Percentiles rank a stretch among this genome's conserved stretches.
Evolutionary conservation across 1,140 invertebrate species (phyloP).

Genomic region (Drosophila guanche): DNA sequence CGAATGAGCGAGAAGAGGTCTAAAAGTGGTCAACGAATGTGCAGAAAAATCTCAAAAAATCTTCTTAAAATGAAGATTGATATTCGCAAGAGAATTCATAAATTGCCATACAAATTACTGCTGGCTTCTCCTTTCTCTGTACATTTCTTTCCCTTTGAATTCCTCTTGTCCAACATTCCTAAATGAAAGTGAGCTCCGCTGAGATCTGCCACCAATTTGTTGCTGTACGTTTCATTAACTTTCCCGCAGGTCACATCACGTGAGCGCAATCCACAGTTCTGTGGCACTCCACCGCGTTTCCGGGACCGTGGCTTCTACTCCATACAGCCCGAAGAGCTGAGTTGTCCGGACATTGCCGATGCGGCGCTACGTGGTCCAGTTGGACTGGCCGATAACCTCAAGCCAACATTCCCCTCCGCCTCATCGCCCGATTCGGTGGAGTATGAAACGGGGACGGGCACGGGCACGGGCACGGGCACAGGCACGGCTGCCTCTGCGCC

Average conservation of each 20-base stretch:
- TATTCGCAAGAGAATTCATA: too few species aligned
- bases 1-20: too few species aligned
- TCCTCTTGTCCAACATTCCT: not conserved
- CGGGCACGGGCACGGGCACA: constrained; percentile 48
- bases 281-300: constrained; percentile 91
- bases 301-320: constrained; percentile 93
- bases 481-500: constrained; percentile 75
- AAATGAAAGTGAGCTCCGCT: constrained; percentile 19
- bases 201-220: constrained; percentile 18
- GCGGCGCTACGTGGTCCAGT: constrained; percentile 83
- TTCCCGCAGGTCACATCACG: constrained; percentile 87
- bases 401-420: constrained; percentile 69
- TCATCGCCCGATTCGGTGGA: constrained; percentile 76
- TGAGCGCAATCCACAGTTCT: constrained; percentile 96
- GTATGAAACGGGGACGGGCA: constrained; percentile 50
- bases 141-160: too few species aligned
- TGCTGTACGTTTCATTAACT: constrained; percentile 17
- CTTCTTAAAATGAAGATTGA: too few species aligned
- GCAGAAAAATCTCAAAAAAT: too few species aligned
- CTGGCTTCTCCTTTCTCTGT: too few species aligned
- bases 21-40: too few species aligned
- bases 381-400: constrained; percentile 84
- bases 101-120: too few species aligned
- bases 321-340: constrained; percentile 90
- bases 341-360: constrained; percentile 83